Percentiles rank a stretch among this genome's conserved stretches.
Conservation (phyloP, 2,797 vertebrate genomes). For the Hoplostethus atlanticus region DNA sequence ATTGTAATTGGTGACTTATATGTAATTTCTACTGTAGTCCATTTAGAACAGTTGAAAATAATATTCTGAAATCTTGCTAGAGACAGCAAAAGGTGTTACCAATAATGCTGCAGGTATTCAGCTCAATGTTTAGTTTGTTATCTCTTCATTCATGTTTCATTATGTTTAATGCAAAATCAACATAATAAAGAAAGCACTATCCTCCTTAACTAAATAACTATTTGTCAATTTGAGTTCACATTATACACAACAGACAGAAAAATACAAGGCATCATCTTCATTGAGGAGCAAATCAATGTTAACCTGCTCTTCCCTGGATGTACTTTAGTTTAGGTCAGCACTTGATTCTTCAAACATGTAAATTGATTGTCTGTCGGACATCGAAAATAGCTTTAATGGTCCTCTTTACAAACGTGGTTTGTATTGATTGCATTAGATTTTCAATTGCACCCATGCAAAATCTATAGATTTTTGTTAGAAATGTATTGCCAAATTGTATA, state of each 20-base stretch:
- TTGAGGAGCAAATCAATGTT: slow-evolving; percentile 85
- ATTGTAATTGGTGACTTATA: not conserved
- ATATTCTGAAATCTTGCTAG: not conserved
- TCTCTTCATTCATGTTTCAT: slow-evolving; percentile 59
- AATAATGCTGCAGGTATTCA: slow-evolving; percentile 18
- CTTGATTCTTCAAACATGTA: slow-evolving; percentile 87
- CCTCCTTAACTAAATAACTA: slow-evolving; percentile 65
- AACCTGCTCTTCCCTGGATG: slow-evolving; percentile 81
- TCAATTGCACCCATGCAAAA: slow-evolving; percentile 74
- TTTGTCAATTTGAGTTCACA: slow-evolving; percentile 75
- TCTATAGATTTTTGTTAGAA: slow-evolving; percentile 49
- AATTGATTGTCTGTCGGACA: slow-evolving; percentile 86
- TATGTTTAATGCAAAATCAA: slow-evolving; percentile 68
- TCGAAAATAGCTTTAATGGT: slow-evolving; percentile 86
- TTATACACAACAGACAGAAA: slow-evolving; percentile 65
- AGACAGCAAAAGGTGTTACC: not conserved
- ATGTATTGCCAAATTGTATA: slow-evolving; percentile 11
- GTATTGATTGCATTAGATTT: slow-evolving; percentile 87
- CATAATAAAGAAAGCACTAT: slow-evolving; percentile 65
- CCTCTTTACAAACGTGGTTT: slow-evolving; percentile 87
- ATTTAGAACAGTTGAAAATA: not conserved
- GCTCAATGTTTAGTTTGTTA: slow-evolving; percentile 42
- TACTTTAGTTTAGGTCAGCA: slow-evolving; percentile 87
- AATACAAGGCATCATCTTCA: slow-evolving; percentile 81
- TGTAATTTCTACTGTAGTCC: not conserved